Conservation (phyloP, 2,888 invertebrate species). For the Platycnemis pennipes region DNA sequence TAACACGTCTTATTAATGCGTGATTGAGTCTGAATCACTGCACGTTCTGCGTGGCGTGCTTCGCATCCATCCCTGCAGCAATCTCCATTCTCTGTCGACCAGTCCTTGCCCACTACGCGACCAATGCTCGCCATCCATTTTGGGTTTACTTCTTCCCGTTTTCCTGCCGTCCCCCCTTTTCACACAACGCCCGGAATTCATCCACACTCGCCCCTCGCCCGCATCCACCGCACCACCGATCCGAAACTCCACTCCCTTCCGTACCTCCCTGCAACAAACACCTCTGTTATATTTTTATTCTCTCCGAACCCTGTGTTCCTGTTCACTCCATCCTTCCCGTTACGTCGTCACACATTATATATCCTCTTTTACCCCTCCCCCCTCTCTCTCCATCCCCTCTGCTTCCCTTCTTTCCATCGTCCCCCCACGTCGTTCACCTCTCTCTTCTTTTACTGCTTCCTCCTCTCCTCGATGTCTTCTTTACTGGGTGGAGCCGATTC, state of each 20-base stretch:
- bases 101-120: neutral
- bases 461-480: neutral
- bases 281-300: slow-evolving; percentile 28
- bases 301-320: neutral
- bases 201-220: neutral
- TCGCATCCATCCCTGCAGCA: neutral
- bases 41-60: neutral
- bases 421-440: too few species aligned
- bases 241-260: neutral
- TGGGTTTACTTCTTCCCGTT: neutral
- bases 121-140: neutral
- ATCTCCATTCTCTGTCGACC: neutral
- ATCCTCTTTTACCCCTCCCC: neutral
- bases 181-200: neutral
- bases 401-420: neutral
- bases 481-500: neutral
- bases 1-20: too few species aligned
- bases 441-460: neutral
- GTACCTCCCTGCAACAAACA: neutral
- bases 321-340: neutral
- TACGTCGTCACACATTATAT: neutral
- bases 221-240: neutral
- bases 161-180: neutral
- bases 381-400: neutral
- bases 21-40: too few species aligned